Evolutionary conservation across 2,113 vertebrate genomes (phyloP).

Genomic region (Ailuropoda melanoleuca): DNA sequence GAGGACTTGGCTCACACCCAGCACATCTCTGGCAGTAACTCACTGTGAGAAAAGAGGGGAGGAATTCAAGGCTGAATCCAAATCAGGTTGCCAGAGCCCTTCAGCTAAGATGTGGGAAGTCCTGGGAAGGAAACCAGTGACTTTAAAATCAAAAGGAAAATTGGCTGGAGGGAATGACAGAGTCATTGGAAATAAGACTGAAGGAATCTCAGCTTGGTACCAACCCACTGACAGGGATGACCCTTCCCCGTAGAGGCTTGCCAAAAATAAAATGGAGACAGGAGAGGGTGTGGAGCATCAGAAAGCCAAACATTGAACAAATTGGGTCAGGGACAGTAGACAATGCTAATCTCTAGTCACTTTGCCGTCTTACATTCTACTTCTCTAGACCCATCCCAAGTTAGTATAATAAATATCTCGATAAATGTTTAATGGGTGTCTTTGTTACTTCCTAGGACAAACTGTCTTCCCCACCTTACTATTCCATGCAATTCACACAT

Average conservation of each 20-base stretch:
- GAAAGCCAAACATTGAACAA: slow-evolving; percentile 10
- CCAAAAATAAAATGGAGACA: not conserved
- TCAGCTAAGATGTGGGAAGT: slow-evolving; percentile 67
- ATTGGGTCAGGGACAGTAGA: not conserved
- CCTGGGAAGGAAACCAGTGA: slow-evolving; percentile 54
- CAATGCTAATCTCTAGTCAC: not conserved
- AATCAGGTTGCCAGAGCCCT: slow-evolving; percentile 65
- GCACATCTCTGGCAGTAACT: slow-evolving; percentile 55
- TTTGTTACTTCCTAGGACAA: not conserved
- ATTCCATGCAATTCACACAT: not conserved
- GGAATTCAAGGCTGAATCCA: slow-evolving; percentile 67
- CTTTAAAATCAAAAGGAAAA: slow-evolving; percentile 66
- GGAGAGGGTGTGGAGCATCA: not conserved
- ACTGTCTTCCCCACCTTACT: not conserved
- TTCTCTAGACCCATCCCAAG: not conserved
- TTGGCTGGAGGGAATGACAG: slow-evolving; percentile 38
- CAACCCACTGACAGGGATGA: not conserved
- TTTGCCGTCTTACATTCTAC: not conserved
- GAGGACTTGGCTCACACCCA: slow-evolving; percentile 57
- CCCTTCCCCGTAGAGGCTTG: not conserved
- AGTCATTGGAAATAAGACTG: slow-evolving; percentile 31
- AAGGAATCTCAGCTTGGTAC: slow-evolving; percentile 49
- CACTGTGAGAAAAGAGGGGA: slow-evolving; percentile 60
- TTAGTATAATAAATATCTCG: not conserved
- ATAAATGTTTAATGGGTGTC: not conserved